Conservation (phyloP, 2,797 vertebrate species). For the Pantherophis vulpinus region DNA sequence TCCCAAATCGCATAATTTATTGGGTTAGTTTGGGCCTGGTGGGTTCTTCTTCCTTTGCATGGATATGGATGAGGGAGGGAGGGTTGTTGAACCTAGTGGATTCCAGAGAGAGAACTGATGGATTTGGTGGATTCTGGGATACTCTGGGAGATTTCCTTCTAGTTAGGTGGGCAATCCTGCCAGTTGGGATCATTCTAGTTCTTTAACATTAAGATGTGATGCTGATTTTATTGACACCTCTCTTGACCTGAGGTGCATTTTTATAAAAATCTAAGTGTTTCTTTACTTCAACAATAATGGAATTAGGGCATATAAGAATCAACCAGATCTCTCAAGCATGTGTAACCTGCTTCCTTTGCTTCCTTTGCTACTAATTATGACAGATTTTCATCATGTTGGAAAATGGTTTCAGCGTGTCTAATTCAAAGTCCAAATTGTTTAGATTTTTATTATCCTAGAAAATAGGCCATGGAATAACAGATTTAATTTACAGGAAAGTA, state of each 20-base stretch:
- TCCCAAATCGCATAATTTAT: neutral
- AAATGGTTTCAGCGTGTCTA: accelerated
- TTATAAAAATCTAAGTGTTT: neutral
- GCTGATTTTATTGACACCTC: neutral
- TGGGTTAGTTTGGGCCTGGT: neutral
- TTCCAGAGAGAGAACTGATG: neutral
- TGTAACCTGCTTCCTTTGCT: neutral
- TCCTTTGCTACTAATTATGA: accelerated
- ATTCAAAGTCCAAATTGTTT: neutral
- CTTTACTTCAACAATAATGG: neutral
- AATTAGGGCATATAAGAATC: neutral
- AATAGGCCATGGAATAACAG: neutral
- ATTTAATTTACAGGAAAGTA: neutral
- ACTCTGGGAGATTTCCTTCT: neutral
- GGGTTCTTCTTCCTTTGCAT: neutral
- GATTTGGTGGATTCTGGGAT: neutral
- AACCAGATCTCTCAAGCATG: neutral
- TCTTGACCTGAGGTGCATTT: neutral
- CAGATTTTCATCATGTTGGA: neutral
- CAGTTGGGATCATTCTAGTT: neutral
- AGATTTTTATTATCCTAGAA: neutral
- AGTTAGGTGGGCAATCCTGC: neutral
- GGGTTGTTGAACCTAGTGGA: neutral
- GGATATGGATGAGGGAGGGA: neutral
- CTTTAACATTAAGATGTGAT: neutral